These are phyloP conservation scores for Cosmia pyralina DNA, from an alignment of 2,888 invertebrate species.

Conservation along the genomic window DNA sequence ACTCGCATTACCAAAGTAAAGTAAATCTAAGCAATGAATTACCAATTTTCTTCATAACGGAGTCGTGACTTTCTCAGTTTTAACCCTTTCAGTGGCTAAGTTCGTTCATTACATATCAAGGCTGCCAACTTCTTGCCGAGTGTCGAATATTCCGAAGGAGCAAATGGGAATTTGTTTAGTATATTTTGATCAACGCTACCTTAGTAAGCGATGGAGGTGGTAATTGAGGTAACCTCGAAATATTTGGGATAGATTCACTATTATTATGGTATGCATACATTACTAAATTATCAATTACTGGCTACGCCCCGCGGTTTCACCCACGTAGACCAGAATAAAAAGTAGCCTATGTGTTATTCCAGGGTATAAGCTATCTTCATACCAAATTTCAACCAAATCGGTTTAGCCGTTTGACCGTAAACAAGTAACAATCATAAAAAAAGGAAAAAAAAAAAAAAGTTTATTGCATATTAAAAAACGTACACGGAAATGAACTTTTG, in stretches of 20 bases:
- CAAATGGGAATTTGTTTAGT: slow-evolving; percentile 76
- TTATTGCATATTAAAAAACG: no score
- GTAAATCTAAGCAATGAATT: slow-evolving; percentile 82
- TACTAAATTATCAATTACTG: not conserved
- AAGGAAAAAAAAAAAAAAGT: no score
- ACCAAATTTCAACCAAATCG: no score
- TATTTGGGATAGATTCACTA: not conserved
- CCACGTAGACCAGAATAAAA: no score
- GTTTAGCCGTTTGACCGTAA: no score
- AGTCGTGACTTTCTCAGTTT: slow-evolving; percentile 79
- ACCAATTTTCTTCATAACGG: slow-evolving; percentile 83
- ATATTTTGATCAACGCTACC: slow-evolving; percentile 71
- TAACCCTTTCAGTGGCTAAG: slow-evolving; percentile 82
- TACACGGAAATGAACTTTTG: no score
- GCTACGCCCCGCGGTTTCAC: no score
- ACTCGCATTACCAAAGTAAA: slow-evolving; percentile 74
- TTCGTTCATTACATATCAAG: slow-evolving; percentile 81
- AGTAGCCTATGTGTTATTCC: no score
- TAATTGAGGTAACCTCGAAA: slow-evolving; percentile 10
- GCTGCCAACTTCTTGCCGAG: slow-evolving; percentile 75
- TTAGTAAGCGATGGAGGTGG: slow-evolving; percentile 65
- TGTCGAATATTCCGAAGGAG: slow-evolving; percentile 75
- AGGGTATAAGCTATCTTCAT: no score
- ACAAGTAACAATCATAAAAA: no score
- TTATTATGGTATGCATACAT: not conserved